A percentile compares a stretch with the other conserved stretches of the same genome.
Conservation (phyloP, 2,113 vertebrate species). For the Hipposideros armiger region DNA sequence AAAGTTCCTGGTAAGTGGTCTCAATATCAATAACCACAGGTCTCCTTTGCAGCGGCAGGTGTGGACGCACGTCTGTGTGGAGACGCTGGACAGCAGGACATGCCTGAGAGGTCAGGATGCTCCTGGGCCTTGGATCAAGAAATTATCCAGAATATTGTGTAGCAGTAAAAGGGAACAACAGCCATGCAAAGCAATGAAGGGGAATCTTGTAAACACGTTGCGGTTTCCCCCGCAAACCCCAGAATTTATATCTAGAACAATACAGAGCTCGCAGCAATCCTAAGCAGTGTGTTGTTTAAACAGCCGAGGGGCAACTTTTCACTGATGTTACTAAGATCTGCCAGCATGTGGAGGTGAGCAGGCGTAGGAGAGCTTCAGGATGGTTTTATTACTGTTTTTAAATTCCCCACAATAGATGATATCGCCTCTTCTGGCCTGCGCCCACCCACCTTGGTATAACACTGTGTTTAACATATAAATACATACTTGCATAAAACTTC, state of each 20-base stretch:
- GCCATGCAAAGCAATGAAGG: accelerated
- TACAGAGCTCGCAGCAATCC: not conserved
- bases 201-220: not conserved
- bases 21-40: not conserved
- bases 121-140: not conserved
- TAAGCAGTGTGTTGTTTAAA: accelerated
- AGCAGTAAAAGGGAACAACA: not conserved
- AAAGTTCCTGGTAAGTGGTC: not conserved
- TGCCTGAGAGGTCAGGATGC: not conserved
- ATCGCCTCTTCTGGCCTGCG: not conserved
- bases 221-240: not conserved
- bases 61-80: no score
- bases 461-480: not conserved
- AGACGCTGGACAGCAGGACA: no score
- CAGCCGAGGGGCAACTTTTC: not conserved
- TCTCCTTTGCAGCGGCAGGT: not conserved
- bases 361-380: not conserved
- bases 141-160: not conserved
- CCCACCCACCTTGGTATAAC: not conserved
- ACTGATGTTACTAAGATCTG: no score
- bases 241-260: accelerated
- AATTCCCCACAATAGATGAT: not conserved
- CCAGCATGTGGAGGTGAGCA: not conserved
- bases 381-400: not conserved
- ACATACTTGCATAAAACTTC: not conserved